Evolutionary conservation across 2,113 vertebrate species (phyloP).

Genomic region (Thalassarche chlororhynchos): DNA sequence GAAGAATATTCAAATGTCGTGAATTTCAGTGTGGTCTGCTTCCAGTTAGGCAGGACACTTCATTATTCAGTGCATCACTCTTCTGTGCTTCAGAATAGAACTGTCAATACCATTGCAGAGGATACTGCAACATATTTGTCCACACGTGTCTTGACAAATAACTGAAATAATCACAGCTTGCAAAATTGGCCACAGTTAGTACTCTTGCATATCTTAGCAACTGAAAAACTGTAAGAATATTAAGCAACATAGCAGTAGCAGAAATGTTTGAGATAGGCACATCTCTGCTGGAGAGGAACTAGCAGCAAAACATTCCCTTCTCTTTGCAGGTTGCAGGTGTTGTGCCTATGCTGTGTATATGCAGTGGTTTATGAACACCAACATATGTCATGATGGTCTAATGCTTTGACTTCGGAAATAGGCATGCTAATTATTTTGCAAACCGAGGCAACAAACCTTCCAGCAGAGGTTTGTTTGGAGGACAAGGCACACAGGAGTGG

Average conservation of each 20-base stretch:
- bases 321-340: not conserved
- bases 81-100: not conserved
- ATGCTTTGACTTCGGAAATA: not conserved
- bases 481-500: not conserved
- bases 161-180: conserved; percentile 77
- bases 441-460: not conserved
- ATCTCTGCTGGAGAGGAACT: conserved; percentile 2
- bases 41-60: not conserved
- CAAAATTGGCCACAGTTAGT: conserved; percentile 68
- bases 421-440: not conserved
- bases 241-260: conserved; percentile 66
- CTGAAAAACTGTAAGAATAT: conserved; percentile 72
- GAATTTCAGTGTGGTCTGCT: not conserved
- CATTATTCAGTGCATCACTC: not conserved
- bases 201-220: conserved; percentile 65
- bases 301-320: not conserved
- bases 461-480: not conserved
- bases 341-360: not conserved
- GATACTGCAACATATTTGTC: conserved; percentile 32
- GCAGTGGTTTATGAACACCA: not conserved
- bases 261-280: conserved; percentile 14
- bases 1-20: not conserved
- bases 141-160: conserved; percentile 74
- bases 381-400: not conserved
- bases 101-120: conserved; percentile 7